Conservation (phyloP, 2,888 invertebrate genomes). For the Chaitophorus viminalis region DNA sequence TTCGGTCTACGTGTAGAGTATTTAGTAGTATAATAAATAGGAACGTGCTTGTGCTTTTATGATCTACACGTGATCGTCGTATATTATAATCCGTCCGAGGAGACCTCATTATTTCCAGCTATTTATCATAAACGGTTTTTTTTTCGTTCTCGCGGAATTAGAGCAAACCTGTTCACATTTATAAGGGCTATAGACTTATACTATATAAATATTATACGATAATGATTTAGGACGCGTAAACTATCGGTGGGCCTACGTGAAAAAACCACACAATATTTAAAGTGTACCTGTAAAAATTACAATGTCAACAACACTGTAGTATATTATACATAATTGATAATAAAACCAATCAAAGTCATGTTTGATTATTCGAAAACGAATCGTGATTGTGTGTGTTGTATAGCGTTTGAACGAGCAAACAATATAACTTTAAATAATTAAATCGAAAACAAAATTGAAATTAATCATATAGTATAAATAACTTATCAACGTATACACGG, state of each 20-base stretch:
- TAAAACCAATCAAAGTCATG: constrained; percentile 4
- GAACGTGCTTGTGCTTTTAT: neutral
- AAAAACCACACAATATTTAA: constrained; percentile 10
- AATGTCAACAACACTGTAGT: neutral
- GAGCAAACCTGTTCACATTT: constrained; percentile 48
- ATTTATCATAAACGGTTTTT: constrained; percentile 39
- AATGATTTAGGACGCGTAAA: constrained; percentile 5
- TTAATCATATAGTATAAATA: neutral
- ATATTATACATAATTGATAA: neutral
- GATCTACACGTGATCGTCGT: constrained; percentile 45
- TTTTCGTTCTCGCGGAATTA: constrained; percentile 24
- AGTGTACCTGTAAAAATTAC: too few relatives aligned
- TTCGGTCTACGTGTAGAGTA: neutral
- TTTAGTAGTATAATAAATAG: neutral
- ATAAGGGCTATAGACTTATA: constrained; percentile 10
- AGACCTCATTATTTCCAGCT: constrained; percentile 43
- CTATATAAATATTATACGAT: too few relatives aligned
- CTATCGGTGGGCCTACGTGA: constrained; percentile 3
- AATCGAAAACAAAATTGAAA: neutral
- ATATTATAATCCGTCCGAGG: constrained; percentile 1
- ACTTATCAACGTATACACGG: neutral
- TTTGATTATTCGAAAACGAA: neutral
- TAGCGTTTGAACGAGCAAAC: neutral
- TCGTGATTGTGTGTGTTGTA: neutral
- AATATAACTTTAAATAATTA: neutral